Evolutionary conservation across 2,888 invertebrate genomes (phyloP).

Genomic region (Corythucha ciliata): DNA sequence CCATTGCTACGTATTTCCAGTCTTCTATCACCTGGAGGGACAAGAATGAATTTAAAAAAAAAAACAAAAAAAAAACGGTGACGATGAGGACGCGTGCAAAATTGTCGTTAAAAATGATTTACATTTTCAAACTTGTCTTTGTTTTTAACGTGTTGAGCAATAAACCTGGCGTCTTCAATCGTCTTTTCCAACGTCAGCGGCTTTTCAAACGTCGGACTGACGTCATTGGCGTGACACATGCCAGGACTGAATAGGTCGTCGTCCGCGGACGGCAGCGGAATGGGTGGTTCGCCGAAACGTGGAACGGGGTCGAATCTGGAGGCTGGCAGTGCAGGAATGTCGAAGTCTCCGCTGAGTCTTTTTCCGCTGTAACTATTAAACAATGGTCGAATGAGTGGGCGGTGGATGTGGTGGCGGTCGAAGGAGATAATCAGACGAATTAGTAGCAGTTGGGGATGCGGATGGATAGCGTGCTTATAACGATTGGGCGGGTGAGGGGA

Average conservation of each 20-base stretch:
- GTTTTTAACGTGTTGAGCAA: slow-evolving; percentile 90
- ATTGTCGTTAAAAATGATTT: slow-evolving; percentile 44
- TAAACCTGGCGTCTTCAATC: slow-evolving; percentile 83
- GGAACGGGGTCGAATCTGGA: slow-evolving; percentile 43
- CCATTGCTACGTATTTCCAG: slow-evolving; percentile 97
- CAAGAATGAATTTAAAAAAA: slow-evolving; percentile 28
- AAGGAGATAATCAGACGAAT: too few species aligned
- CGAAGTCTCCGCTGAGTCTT: slow-evolving; percentile 60
- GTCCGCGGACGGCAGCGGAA: slow-evolving; percentile 66
- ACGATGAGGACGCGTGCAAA: neutral
- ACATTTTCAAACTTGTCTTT: slow-evolving; percentile 91
- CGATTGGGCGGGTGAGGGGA: too few species aligned
- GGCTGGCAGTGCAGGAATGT: slow-evolving; percentile 47
- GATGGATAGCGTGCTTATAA: too few species aligned
- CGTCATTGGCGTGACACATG: slow-evolving; percentile 34
- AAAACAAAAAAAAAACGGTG: neutral
- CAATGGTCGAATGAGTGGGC: too few species aligned
- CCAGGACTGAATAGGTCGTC: slow-evolving; percentile 70
- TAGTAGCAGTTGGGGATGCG: too few species aligned
- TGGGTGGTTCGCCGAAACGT: slow-evolving; percentile 58
- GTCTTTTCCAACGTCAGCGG: slow-evolving; percentile 70
- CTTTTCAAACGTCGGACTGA: slow-evolving; percentile 73
- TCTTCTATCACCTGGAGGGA: slow-evolving; percentile 76
- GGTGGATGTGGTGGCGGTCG: too few species aligned
- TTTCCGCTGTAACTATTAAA: slow-evolving; percentile 44